Percentiles rank a stretch among this genome's conserved stretches.
These are phyloP conservation scores for Sarotherodon lohbergeri DNA, from an alignment of 2,113 vertebrate species.

Conservation along the genomic window DNA sequence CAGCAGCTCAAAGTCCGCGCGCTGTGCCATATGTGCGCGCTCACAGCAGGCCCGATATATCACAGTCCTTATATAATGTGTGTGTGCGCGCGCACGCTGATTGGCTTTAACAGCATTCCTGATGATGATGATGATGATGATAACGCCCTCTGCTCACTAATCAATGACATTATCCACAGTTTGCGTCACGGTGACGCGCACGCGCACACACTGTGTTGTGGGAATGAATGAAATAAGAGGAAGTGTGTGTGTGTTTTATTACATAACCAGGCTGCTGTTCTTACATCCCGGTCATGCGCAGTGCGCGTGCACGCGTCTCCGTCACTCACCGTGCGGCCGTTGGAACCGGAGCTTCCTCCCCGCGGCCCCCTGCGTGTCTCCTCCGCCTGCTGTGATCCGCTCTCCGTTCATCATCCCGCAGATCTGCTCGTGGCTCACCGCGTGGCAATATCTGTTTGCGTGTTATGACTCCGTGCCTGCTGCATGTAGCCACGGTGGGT, in stretches of 20 bases:
- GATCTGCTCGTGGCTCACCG: slow-evolving; percentile 2
- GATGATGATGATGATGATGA: background rate
- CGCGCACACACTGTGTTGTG: background rate
- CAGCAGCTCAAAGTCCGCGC: background rate
- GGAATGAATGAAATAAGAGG: background rate
- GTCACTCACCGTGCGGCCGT: slow-evolving; percentile 54
- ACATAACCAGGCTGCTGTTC: background rate
- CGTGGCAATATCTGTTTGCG: background rate
- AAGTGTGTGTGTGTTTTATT: background rate
- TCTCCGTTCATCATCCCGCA: slow-evolving; percentile 27
- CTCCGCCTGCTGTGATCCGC: background rate
- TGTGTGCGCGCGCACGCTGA: background rate
- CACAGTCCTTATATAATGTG: background rate
- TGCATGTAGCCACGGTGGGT: background rate
- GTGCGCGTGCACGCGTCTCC: background rate
- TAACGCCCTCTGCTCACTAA: background rate
- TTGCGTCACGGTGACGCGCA: background rate
- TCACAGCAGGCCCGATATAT: background rate
- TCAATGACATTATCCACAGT: background rate
- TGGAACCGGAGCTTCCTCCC: slow-evolving; percentile 42
- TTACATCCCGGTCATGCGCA: background rate
- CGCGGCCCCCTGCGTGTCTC: background rate
- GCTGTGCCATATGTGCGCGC: background rate
- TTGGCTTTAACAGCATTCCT: background rate
- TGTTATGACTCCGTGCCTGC: background rate